These are phyloP conservation scores for Ostrea denselamellosa DNA, from an alignment of 1,140 invertebrate species.

Conservation along the genomic window DNA sequence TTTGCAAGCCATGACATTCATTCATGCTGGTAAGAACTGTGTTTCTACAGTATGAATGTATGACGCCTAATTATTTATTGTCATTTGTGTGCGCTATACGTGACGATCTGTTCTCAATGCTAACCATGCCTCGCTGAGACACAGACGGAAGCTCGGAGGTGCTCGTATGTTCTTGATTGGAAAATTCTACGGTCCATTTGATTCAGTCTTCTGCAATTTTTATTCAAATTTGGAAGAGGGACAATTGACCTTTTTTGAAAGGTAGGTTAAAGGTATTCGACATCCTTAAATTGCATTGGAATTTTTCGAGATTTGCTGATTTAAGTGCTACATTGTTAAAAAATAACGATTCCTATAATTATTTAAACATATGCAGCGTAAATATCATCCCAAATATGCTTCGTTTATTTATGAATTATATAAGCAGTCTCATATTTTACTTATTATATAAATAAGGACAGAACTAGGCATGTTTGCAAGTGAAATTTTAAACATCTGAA, in stretches of 20 bases:
- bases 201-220: conserved; percentile 33
- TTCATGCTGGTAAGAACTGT: background rate
- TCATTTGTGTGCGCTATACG: conserved; percentile 31
- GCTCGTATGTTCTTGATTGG: conserved; percentile 27
- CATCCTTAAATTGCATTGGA: background rate
- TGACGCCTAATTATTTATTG: conserved; percentile 33
- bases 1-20: conserved; percentile 10
- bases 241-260: conserved; percentile 26
- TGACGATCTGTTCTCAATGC: conserved; percentile 22
- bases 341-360: background rate
- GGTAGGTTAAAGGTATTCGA: background rate
- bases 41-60: conserved; percentile 13
- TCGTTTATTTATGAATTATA: background rate
- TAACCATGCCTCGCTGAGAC: background rate
- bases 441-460: too few species aligned
- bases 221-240: conserved; percentile 24
- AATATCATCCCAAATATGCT: background rate
- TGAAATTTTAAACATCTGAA: too few species aligned
- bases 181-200: conserved; percentile 31
- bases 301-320: background rate
- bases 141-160: background rate
- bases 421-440: too few species aligned
- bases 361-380: background rate
- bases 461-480: too few species aligned
- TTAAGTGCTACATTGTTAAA: background rate